These are phyloP conservation scores for Diaphora mendica DNA, from an alignment of 2,888 invertebrate species.

Conservation along the genomic window DNA sequence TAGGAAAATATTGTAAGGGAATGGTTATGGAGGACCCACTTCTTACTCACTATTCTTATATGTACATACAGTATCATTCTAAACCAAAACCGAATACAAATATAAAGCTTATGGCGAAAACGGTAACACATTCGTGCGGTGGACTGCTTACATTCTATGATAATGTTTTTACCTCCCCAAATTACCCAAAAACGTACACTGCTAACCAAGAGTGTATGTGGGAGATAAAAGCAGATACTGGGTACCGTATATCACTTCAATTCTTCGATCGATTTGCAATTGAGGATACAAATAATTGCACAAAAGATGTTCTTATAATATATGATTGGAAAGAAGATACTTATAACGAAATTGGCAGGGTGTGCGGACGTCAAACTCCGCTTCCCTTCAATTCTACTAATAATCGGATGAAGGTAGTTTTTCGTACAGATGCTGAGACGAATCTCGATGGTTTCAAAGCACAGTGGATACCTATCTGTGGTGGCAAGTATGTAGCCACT, in stretches of 20 bases:
- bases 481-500: slow-evolving; percentile 88
- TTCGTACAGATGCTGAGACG: slow-evolving; percentile 89
- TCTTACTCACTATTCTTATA: slow-evolving; percentile 77
- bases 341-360: slow-evolving; percentile 85
- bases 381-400: slow-evolving; percentile 87
- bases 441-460: slow-evolving; percentile 92
- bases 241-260: slow-evolving; percentile 89
- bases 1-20: slow-evolving; percentile 88
- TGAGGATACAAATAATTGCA: slow-evolving; percentile 89
- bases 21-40: slow-evolving; percentile 77
- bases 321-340: slow-evolving; percentile 85
- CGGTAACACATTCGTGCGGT: slow-evolving; percentile 88
- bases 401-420: slow-evolving; percentile 89
- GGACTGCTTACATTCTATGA: slow-evolving; percentile 84
- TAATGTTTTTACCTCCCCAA: slow-evolving; percentile 84
- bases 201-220: slow-evolving; percentile 93
- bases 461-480: slow-evolving; percentile 89
- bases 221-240: slow-evolving; percentile 89
- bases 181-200: slow-evolving; percentile 89
- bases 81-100: slow-evolving; percentile 64
- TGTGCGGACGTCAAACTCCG: slow-evolving; percentile 90
- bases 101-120: slow-evolving; percentile 63
- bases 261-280: slow-evolving; percentile 92
- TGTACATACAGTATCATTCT: slow-evolving; percentile 91
- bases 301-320: slow-evolving; percentile 91